Conservation (phyloP, 2,888 invertebrate genomes). For the Agrochola lota region DNA sequence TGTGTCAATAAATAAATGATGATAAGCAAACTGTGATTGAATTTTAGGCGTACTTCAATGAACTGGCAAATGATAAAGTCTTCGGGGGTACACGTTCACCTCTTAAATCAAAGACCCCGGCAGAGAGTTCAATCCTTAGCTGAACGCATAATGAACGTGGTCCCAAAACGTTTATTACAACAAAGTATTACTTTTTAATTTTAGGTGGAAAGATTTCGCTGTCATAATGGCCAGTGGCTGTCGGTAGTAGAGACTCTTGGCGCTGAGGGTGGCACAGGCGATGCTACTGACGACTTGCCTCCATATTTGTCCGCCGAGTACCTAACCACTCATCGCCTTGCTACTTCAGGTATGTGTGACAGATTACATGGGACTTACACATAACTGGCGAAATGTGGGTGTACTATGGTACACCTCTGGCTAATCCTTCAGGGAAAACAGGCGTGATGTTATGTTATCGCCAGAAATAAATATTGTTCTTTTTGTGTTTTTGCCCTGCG, state of each 20-base stretch:
- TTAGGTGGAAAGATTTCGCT: slow-evolving; percentile 97
- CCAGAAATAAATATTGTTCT: background rate
- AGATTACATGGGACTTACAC: background rate
- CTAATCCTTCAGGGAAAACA: background rate
- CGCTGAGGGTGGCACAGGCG: slow-evolving; percentile 90
- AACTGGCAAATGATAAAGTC: too few relatives aligned
- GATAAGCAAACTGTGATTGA: too few relatives aligned
- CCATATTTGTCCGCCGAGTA: slow-evolving; percentile 94
- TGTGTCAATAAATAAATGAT: too few relatives aligned
- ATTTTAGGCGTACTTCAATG: too few relatives aligned
- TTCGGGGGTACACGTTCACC: background rate
- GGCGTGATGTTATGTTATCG: background rate
- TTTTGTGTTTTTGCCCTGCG: too few relatives aligned
- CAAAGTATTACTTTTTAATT: background rate
- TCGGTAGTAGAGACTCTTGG: slow-evolving; percentile 97
- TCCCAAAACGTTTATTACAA: background rate
- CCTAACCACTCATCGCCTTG: slow-evolving; percentile 88
- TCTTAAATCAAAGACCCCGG: background rate
- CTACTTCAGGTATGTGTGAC: slow-evolving; percentile 81
- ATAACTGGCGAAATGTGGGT: background rate
- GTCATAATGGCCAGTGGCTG: slow-evolving; percentile 99
- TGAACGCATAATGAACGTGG: background rate
- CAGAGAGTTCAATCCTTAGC: background rate
- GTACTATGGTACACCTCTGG: background rate
- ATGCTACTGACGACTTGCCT: slow-evolving; percentile 92